Percentiles rank a stretch among this genome's conserved stretches.
phyloP scores from a whole-genome alignment of 2,797 vertebrate species.

The Melanotaenia boesemani region DNA sequence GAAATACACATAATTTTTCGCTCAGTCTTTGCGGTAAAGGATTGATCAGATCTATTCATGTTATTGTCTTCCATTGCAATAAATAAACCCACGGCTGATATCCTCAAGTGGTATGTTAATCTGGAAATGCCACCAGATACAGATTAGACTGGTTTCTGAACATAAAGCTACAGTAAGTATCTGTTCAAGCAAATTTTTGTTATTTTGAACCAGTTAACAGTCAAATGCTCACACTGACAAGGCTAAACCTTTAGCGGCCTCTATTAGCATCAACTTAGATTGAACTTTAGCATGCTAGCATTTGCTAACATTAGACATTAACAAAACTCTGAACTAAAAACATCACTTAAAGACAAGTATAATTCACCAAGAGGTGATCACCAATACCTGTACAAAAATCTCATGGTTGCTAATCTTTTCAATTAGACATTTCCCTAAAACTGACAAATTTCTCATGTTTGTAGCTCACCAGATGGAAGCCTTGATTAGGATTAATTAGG shows the following conservation, averaged over 20 bases:
- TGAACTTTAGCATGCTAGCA: neutral
- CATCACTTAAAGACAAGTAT: neutral
- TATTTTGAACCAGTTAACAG: neutral
- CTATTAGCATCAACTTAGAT: neutral
- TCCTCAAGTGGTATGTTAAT: neutral
- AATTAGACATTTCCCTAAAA: neutral
- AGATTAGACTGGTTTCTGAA: neutral
- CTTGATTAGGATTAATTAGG: neutral
- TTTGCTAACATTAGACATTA: neutral
- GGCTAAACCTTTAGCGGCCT: neutral
- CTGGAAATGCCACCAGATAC: neutral
- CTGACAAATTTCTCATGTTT: neutral
- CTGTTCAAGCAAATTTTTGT: neutral
- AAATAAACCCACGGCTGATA: neutral
- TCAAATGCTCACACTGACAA: neutral
- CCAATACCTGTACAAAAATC: neutral
- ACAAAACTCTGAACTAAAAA: neutral
- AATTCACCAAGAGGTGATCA: neutral
- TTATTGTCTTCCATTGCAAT: too few relatives aligned
- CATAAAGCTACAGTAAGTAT: neutral
- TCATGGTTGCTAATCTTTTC: neutral
- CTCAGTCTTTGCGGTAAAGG: too few relatives aligned
- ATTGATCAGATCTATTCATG: too few relatives aligned
- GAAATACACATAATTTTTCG: too few relatives aligned
- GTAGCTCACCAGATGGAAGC: neutral